Evolutionary conservation across 2,113 vertebrate genomes (phyloP).

Genomic region (Chelonoidis abingdonii): DNA sequence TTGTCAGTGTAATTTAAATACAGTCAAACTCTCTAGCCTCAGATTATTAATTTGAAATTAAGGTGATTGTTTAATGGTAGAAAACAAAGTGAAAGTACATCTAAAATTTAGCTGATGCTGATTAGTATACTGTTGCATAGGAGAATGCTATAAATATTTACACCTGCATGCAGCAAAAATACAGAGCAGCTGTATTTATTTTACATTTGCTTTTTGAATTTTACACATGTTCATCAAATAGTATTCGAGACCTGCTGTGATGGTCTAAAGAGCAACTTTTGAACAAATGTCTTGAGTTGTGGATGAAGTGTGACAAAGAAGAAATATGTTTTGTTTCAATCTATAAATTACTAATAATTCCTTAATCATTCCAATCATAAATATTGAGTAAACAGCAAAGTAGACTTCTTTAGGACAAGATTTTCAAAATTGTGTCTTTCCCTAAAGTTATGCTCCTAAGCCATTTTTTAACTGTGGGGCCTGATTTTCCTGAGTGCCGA

Average conservation of each 20-base stretch:
- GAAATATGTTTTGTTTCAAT: not conserved
- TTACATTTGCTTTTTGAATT: not conserved
- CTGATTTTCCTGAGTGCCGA: conserved; percentile 30
- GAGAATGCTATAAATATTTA: not conserved
- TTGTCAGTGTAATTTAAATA: not conserved
- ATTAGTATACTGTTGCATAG: not conserved
- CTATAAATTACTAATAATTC: not conserved
- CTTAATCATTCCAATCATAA: not conserved
- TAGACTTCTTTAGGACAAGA: not conserved
- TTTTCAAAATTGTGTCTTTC: not conserved
- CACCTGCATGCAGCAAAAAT: not conserved
- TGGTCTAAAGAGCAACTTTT: not conserved
- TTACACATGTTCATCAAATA: not conserved
- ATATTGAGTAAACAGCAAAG: not conserved
- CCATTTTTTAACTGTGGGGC: conserved; percentile 11
- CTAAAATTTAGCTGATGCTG: not conserved
- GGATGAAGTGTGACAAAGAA: not conserved
- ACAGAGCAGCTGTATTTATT: not conserved
- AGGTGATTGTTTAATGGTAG: not conserved
- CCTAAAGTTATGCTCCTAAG: not conserved
- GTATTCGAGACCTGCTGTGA: not conserved
- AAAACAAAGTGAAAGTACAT: not conserved
- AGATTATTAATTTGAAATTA: not conserved
- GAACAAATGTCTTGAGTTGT: not conserved
- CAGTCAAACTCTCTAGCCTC: not conserved